Evolutionary conservation across 2,797 vertebrate species (phyloP).

Genomic region (Trachops cirrhosus): DNA sequence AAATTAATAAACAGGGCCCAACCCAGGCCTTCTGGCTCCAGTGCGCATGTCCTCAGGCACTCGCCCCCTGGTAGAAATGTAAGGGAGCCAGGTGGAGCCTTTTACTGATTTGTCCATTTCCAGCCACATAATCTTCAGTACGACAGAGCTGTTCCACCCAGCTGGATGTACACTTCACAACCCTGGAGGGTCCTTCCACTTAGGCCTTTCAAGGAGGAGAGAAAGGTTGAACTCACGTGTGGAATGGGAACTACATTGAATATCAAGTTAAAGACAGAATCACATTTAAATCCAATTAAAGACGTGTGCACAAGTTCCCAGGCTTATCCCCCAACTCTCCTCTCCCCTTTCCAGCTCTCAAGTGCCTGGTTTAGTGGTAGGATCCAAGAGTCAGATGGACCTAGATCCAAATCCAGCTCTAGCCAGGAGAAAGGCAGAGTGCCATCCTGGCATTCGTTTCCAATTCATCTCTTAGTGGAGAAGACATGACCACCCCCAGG

Average conservation of each 20-base stretch:
- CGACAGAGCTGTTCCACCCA: too few species aligned
- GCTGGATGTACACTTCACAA: neutral
- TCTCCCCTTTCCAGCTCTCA: too few species aligned
- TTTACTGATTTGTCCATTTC: neutral
- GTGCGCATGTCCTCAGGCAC: neutral
- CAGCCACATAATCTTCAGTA: rapidly evolving
- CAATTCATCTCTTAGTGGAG: neutral
- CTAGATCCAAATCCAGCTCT: neutral
- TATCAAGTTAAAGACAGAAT: neutral
- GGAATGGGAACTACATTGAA: neutral
- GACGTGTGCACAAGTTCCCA: neutral
- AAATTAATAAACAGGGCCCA: neutral
- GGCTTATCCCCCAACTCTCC: neutral
- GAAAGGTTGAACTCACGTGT: neutral
- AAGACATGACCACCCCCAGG: neutral
- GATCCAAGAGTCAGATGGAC: neutral
- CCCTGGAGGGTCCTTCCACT: neutral
- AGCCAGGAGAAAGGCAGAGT: rapidly evolving
- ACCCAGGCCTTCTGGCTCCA: too few species aligned
- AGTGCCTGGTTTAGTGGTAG: neutral
- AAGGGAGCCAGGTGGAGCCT: too few species aligned
- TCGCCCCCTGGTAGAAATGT: rapidly evolving
- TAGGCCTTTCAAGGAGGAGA: neutral
- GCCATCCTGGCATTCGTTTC: neutral
- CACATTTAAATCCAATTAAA: neutral